Evolutionary conservation across 2,888 invertebrate species (phyloP), one percentile per base, ranked within the genome.

Genomic region (Peribatodes rhomboidaria): DNA sequence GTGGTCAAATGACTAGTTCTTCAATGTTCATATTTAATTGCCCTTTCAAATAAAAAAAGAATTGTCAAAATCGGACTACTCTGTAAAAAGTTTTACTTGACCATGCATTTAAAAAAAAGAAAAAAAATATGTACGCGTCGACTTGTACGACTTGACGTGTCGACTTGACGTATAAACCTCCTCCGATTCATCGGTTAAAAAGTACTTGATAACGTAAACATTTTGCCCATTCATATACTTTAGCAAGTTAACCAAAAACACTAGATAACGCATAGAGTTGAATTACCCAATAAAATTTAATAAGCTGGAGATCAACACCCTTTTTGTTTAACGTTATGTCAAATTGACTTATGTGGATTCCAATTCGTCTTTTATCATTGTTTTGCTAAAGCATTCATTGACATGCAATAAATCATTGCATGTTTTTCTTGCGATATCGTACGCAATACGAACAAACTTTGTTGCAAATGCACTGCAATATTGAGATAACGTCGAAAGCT

Each of bases 361-460:
- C 47, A 35, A 41, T 39, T 53, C 35, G 46, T 54, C 14, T 67
- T 71, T 70, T 73, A 76, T 77, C 73, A 61, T 61, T 61, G 54
- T 68, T 61, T 65, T 74, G 61, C 55, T 49, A 42, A 37, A 11
- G 47, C 60, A 67, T 62, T 63, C 61, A 67, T 59, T 71, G 66
- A 69, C 55, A 56, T 71, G 55, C 42, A 70, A 75, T 78, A 74
- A 80, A 74, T 78, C 65, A 68, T 46, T n/a, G 27, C 59, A 71
- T 79, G 78, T 79, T 77, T 74, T 77, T 78, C 73, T 71, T 58
- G 44, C 27, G 69, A 62, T 71, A 71, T 42, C 57, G 31, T 10
- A 35, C 14, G 11, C 56, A 53, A 64, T 35, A 54, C 42, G 50
- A 67, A 61, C 54, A 64, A 41, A 61, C 67, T 60, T 50, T 65